These are phyloP conservation scores for Paradisaea rubra DNA, from an alignment of 2,113 vertebrate genomes.

Conservation along the genomic window DNA sequence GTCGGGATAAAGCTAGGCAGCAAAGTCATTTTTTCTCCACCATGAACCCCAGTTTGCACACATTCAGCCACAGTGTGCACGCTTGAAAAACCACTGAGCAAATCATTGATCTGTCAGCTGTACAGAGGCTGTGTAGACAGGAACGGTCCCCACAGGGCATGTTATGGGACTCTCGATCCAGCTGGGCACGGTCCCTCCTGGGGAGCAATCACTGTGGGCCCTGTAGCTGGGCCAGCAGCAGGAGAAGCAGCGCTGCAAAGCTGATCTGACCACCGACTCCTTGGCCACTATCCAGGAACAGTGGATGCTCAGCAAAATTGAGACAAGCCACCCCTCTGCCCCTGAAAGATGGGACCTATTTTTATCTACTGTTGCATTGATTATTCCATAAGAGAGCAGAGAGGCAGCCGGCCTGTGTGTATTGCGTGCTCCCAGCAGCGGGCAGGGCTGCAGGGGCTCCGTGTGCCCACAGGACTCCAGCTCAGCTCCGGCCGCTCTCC, in stretches of 20 bases:
- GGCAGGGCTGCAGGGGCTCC: neutral
- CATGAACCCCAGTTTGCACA: neutral
- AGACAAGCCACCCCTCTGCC: neutral
- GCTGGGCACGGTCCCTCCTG: neutral
- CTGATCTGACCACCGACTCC: neutral
- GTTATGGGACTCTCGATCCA: neutral
- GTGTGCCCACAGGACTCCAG: neutral
- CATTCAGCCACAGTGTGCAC: neutral
- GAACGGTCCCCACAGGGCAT: neutral
- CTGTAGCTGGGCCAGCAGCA: neutral
- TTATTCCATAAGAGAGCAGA: constrained; percentile 25
- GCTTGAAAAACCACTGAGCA: neutral
- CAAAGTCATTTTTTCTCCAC: neutral
- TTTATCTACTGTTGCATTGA: constrained; percentile 43
- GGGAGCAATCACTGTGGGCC: neutral
- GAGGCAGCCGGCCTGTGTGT: accelerated
- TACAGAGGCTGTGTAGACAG: neutral
- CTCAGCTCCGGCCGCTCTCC: neutral
- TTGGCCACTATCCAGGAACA: neutral
- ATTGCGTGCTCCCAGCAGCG: neutral
- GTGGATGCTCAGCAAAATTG: neutral
- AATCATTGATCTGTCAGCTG: neutral
- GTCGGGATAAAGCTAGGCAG: neutral
- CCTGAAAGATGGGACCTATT: constrained; percentile 38
- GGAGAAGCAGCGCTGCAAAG: accelerated